Conservation (phyloP, 2,888 invertebrate species). For the Platynereis dumerilii region DNA sequence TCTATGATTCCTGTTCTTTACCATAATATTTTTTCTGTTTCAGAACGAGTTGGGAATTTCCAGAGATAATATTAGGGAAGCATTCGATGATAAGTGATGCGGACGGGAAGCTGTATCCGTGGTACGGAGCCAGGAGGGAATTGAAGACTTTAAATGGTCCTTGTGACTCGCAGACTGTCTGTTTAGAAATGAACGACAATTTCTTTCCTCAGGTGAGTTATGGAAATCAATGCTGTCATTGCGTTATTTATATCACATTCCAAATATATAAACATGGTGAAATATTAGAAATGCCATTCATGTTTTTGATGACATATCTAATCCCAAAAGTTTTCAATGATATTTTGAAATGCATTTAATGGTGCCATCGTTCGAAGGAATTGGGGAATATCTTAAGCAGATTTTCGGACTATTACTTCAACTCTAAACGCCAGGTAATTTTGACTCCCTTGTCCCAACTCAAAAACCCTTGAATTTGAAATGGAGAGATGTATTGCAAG, state of each 20-base stretch:
- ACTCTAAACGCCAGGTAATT: too few relatives aligned
- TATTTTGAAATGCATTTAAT: too few relatives aligned
- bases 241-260: neutral
- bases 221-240: slow-evolving; percentile 33
- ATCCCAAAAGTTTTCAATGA: too few relatives aligned
- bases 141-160: slow-evolving; percentile 58
- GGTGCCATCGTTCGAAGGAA: too few relatives aligned
- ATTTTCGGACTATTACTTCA: too few relatives aligned
- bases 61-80: slow-evolving; percentile 58
- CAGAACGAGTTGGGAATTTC: slow-evolving; percentile 64
- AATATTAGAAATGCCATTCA: too few relatives aligned
- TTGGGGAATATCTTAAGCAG: too few relatives aligned
- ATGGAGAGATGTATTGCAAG: too few relatives aligned
- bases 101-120: slow-evolving; percentile 63
- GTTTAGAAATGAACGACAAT: slow-evolving; percentile 62
- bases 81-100: slow-evolving; percentile 63
- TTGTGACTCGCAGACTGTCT: slow-evolving; percentile 51
- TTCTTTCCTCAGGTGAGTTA: slow-evolving; percentile 57
- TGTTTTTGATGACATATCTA: neutral
- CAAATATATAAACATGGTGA: too few relatives aligned
- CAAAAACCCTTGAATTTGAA: too few relatives aligned
- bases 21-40: slow-evolving; percentile 32
- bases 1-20: too few relatives aligned
- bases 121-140: slow-evolving; percentile 61
- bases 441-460: too few relatives aligned